Conservation (phyloP, 2,888 invertebrate species). For the Drosophila phalerata region DNA sequence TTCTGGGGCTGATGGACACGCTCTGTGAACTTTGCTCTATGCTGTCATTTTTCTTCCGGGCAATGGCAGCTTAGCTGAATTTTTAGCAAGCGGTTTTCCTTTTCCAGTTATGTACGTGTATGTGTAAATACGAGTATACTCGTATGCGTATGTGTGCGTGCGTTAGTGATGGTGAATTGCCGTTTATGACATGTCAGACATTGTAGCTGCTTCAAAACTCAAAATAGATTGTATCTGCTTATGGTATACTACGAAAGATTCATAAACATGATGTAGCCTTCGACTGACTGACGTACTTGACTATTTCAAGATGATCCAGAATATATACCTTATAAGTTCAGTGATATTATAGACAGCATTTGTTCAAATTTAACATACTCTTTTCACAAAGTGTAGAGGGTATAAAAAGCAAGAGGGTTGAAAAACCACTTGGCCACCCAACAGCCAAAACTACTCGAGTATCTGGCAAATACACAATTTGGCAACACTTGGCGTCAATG, state of each 20-base stretch:
- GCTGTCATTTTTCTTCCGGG: conserved; percentile 55
- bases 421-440: background rate
- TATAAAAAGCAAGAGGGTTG: conserved; percentile 1
- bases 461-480: conserved; percentile 52
- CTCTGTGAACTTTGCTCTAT: conserved; percentile 38
- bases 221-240: conserved; percentile 7
- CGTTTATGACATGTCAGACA: conserved; percentile 10
- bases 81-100: conserved; percentile 46
- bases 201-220: background rate
- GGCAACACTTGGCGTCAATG: conserved; percentile 72
- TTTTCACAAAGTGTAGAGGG: background rate
- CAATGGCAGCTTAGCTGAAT: conserved; percentile 42
- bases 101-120: conserved; percentile 19
- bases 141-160: conserved; percentile 25
- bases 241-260: background rate
- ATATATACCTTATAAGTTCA: conserved; percentile 32
- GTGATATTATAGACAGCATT: background rate
- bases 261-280: background rate
- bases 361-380: background rate
- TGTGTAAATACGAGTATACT: conserved; percentile 28
- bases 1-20: conserved; percentile 42
- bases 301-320: background rate
- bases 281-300: background rate
- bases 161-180: conserved; percentile 5
- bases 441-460: conserved; percentile 53